phyloP scores from a whole-genome alignment of 2,797 vertebrate genomes.

The Tapirus indicus region DNA sequence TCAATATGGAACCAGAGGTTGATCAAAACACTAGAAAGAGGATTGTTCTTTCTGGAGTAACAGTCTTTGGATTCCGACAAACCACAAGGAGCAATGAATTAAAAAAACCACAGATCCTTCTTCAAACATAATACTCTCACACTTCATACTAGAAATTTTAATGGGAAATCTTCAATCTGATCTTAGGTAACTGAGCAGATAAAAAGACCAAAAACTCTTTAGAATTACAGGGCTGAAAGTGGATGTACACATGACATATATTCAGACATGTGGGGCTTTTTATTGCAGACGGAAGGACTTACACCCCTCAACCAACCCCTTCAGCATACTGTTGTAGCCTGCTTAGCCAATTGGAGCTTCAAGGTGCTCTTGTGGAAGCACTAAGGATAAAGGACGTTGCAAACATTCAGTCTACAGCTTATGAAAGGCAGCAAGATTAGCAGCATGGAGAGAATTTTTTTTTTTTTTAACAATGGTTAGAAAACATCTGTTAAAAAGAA shows the following conservation, averaged over 20 bases:
- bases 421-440: conserved; percentile 4
- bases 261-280: background rate
- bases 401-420: background rate
- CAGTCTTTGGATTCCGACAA: background rate
- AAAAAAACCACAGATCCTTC: background rate
- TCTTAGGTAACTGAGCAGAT: background rate
- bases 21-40: background rate
- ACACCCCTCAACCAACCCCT: background rate
- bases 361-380: conserved; percentile 9
- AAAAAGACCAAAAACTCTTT: background rate
- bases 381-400: background rate
- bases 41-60: conserved; percentile 22
- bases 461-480: background rate
- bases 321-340: background rate
- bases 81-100: background rate
- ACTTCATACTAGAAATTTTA: conserved; percentile 3
- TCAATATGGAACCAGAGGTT: background rate
- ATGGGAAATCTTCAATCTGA: conserved; percentile 34
- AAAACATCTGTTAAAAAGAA: conserved; percentile 17
- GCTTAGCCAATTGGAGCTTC: background rate
- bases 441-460: background rate
- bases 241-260: background rate
- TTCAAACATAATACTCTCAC: background rate
- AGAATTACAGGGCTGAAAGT: background rate
- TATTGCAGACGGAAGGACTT: background rate